Percentiles rank a stretch among this genome's conserved stretches.
Conservation (phyloP, 2,888 invertebrate genomes). For the Chymomyza procnemis region DNA sequence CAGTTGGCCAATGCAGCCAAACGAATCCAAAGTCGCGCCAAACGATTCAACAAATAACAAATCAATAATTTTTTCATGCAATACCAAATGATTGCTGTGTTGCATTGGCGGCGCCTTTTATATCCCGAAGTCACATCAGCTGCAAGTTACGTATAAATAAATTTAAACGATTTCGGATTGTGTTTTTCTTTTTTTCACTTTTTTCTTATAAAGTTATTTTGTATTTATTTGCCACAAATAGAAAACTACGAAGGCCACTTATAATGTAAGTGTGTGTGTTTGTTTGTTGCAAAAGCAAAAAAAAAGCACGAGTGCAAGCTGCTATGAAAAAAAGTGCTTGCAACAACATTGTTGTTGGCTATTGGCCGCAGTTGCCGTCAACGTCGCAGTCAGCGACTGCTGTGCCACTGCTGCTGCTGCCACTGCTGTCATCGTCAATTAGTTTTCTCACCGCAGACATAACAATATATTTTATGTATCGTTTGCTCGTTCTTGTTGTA, state of each 20-base stretch:
- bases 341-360: slow-evolving; percentile 1
- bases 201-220: too few relatives aligned
- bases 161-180: slow-evolving; percentile 57
- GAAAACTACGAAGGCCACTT: slow-evolving; percentile 62
- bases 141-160: slow-evolving; percentile 54
- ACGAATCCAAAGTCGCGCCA: slow-evolving; percentile 6
- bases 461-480: slow-evolving; percentile 69
- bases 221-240: slow-evolving; percentile 33
- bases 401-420: slow-evolving; percentile 7
- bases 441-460: slow-evolving; percentile 70
- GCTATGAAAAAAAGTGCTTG: slow-evolving; percentile 28
- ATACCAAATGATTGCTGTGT: slow-evolving; percentile 50
- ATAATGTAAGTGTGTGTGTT: slow-evolving; percentile 9
- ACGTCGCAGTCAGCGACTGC: neutral
- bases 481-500: slow-evolving; percentile 28
- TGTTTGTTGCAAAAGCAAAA: neutral
- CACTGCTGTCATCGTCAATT: slow-evolving; percentile 64
- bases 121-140: slow-evolving; percentile 34
- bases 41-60: slow-evolving; percentile 58
- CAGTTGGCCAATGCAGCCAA: neutral
- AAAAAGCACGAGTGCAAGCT: neutral
- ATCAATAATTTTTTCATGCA: slow-evolving; percentile 63
- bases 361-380: slow-evolving; percentile 2
- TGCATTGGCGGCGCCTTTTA: slow-evolving; percentile 61
- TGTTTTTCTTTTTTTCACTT: neutral